phyloP scores from a whole-genome alignment of 2,888 invertebrate genomes.

The Nomada flava region DNA sequence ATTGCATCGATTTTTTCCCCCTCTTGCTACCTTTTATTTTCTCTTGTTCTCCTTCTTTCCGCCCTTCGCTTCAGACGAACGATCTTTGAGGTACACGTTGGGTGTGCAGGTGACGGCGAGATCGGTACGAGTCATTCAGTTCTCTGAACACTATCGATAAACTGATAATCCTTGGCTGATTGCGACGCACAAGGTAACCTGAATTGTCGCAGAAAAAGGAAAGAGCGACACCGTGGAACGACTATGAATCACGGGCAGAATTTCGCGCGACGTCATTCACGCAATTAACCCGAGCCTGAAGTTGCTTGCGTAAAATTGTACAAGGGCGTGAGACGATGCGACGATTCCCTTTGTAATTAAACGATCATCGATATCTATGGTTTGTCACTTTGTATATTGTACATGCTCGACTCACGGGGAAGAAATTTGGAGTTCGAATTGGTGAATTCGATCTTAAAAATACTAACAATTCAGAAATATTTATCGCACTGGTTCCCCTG shows the following conservation, averaged over 20 bases:
- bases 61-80: too few relatives aligned
- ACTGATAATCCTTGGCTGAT: slow-evolving; percentile 25
- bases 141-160: slow-evolving; percentile 22
- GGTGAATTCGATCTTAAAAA: too few relatives aligned
- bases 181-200: slow-evolving; percentile 21
- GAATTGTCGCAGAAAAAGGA: slow-evolving; percentile 2
- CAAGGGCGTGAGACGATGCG: background rate
- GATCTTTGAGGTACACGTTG: too few relatives aligned
- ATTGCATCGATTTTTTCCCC: background rate
- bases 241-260: slow-evolving; percentile 38
- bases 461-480: too few relatives aligned
- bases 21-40: too few relatives aligned
- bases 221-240: background rate
- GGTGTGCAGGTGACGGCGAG: background rate
- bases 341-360: background rate
- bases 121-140: slow-evolving; percentile 3
- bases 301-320: slow-evolving; percentile 12
- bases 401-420: background rate
- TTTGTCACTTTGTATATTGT: background rate
- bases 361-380: background rate
- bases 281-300: slow-evolving; percentile 12
- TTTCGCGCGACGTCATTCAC: slow-evolving; percentile 39
- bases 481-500: too few relatives aligned
- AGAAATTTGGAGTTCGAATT: too few relatives aligned
- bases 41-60: too few relatives aligned